A percentile compares a stretch with the other conserved stretches of the same genome.
Evolutionary conservation across 2,113 vertebrate species (phyloP).

Genomic region (Potamarius usumacintae): DNA sequence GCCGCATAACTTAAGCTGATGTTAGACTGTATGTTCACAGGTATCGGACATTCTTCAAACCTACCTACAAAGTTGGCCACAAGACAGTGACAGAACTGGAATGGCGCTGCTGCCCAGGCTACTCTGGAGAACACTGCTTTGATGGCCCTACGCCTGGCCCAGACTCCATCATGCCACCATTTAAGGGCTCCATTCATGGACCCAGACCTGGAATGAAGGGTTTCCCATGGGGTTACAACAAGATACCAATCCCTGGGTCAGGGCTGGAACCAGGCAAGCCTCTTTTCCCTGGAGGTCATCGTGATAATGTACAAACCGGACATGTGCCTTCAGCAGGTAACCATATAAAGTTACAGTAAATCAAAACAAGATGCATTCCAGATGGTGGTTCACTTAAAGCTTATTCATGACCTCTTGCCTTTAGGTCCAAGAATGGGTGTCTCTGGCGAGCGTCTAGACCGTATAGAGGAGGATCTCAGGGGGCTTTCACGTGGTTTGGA

Average conservation of each 20-base stretch:
- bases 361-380: not conserved
- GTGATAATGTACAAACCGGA: constrained; percentile 69
- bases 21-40: constrained; percentile 61
- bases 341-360: constrained; percentile 78
- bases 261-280: constrained; percentile 72
- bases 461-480: constrained; percentile 86
- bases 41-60: constrained; percentile 90
- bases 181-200: constrained; percentile 68
- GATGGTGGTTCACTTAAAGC: not conserved
- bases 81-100: constrained; percentile 90
- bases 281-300: constrained; percentile 68
- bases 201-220: constrained; percentile 74
- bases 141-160: constrained; percentile 78
- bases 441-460: constrained; percentile 85
- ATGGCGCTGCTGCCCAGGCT: constrained; percentile 94
- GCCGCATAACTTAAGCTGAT: not conserved
- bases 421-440: constrained; percentile 78
- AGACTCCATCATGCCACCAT: constrained; percentile 71
- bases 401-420: constrained; percentile 8
- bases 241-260: constrained; percentile 59
- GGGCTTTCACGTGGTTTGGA: constrained; percentile 84
- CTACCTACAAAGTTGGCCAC: constrained; percentile 90
- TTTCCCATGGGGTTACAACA: constrained; percentile 65
- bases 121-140: constrained; percentile 83
- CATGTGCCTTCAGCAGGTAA: constrained; percentile 65